Evolutionary conservation across 2,888 invertebrate species (phyloP), one percentile per base, ranked within the genome.

Genomic region (Tiliacea aurago): DNA sequence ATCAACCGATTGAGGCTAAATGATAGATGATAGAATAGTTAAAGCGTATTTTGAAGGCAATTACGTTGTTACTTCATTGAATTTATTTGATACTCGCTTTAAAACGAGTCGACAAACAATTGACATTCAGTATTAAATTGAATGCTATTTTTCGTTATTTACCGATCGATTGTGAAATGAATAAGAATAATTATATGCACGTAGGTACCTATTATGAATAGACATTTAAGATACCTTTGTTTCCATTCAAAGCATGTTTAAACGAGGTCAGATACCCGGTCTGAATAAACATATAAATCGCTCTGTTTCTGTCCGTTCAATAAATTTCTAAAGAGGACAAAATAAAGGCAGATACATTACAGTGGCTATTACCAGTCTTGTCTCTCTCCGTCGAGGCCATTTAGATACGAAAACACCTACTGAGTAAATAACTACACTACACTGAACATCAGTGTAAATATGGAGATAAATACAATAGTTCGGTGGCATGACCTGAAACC

Each of bases 251-350:
- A 88, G 81, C 85, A 87, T 83, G 86, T 88, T 89, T 83, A 85
- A 88, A 89, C 84, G 84, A 84, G 82, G 83, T 81, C 84, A 88
- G 86, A 76, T 65, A 80, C 75, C 70, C 75, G 63, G 75, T 70
- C 76, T 90, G 89, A 90, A 91, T 91, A 91, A 88, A 90, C 88
- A 87, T 86, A 91, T 92, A 92, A 91, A 94, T 91, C 88, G 89
- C 58, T 88, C 74, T 72, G 86, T 84, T 89, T 84, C 86, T 87
- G 86, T 83, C 80, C 84, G 87, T 90, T 90, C 89, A 90, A 92
- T 93, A 91, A 79, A 87, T 87, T 90, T 90, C 84, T 87, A 91
- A 91, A 88, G 90, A 89, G 88, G 84, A 86, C 84, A 88, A 88
- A 90, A 91, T 90, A 91, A 85, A 90, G 87, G 87, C 86, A 71